A percentile compares a stretch with the other conserved stretches of the same genome.
Evolutionary conservation across 1,140 invertebrate genomes (phyloP).

Genomic region (Bathynomus jamesi): DNA sequence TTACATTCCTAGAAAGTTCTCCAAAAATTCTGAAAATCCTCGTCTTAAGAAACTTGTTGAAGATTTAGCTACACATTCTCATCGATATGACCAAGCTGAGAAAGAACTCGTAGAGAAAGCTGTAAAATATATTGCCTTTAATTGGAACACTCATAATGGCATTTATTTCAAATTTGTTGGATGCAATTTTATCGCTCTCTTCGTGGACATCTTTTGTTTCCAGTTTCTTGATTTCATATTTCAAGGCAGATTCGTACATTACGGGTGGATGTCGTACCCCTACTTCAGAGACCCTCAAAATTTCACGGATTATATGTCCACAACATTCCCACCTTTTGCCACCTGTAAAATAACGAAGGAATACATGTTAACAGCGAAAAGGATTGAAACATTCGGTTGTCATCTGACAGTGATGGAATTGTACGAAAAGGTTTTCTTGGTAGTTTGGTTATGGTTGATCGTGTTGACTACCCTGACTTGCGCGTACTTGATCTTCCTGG

Average conservation of each 20-base stretch:
- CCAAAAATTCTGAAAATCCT: constrained; percentile 18
- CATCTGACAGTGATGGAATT: constrained; percentile 17
- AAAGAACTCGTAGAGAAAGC: constrained; percentile 11
- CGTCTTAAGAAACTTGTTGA: constrained; percentile 16
- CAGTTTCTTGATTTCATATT: constrained; percentile 14
- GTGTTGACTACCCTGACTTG: constrained; percentile 13
- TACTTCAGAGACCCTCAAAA: constrained; percentile 12
- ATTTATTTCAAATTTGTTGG: constrained; percentile 16
- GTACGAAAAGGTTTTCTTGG: constrained; percentile 13
- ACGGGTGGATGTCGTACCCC: constrained; percentile 16
- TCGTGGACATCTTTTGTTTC: constrained; percentile 17
- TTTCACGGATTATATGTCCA: constrained; percentile 18
- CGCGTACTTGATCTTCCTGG: constrained; percentile 13
- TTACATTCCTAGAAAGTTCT: constrained; percentile 20
- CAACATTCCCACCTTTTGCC: constrained; percentile 15
- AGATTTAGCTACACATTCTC: constrained; percentile 10
- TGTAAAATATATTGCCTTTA: constrained; percentile 6
- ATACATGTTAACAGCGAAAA: constrained; percentile 4
- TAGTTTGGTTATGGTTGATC: constrained; percentile 14
- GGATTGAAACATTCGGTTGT: constrained; percentile 15
- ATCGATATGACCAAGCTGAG: constrained; percentile 15
- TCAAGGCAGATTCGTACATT: constrained; percentile 13
- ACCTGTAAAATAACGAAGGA: constrained; percentile 5
- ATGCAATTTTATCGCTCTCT: constrained; percentile 15
- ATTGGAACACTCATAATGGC: constrained; percentile 16